phyloP scores from a whole-genome alignment of 2,113 vertebrate genomes.

The Pangasianodon gigas region DNA sequence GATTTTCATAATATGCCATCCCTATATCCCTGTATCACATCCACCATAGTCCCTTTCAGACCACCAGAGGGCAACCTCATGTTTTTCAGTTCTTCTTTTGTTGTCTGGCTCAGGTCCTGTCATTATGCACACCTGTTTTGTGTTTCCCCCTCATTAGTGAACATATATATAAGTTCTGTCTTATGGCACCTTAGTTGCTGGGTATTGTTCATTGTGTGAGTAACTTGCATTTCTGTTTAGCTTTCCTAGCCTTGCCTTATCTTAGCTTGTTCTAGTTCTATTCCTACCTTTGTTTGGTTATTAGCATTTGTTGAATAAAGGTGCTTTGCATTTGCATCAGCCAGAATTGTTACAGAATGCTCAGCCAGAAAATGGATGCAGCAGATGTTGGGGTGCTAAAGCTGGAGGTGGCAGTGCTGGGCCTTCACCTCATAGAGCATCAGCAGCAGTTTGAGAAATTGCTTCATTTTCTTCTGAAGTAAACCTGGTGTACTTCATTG shows the following conservation, averaged over 20 bases:
- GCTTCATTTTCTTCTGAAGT: not conserved
- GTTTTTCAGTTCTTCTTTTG: not conserved
- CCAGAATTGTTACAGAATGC: not conserved
- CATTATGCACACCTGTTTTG: not conserved
- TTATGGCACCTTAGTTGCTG: not conserved
- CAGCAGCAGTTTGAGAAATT: not conserved
- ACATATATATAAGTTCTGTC: not conserved
- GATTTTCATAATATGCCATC: not conserved
- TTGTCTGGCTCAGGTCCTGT: not conserved
- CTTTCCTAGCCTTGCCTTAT: not conserved
- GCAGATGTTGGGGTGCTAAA: not conserved
- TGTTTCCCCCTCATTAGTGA: not conserved
- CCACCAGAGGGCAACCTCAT: not conserved
- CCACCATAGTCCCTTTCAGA: not conserved
- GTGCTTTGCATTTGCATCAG: not conserved
- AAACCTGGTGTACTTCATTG: not conserved
- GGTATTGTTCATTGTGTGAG: not conserved
- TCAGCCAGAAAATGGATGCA: not conserved
- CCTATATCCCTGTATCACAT: not conserved
- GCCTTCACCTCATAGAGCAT: not conserved
- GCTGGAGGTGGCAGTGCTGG: not conserved
- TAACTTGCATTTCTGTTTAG: not conserved
- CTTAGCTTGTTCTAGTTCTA: not conserved
- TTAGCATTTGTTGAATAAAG: not conserved
- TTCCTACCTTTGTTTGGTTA: not conserved